phyloP scores from a whole-genome alignment of 2,888 invertebrate species.

The Eupithecia inturbata region DNA sequence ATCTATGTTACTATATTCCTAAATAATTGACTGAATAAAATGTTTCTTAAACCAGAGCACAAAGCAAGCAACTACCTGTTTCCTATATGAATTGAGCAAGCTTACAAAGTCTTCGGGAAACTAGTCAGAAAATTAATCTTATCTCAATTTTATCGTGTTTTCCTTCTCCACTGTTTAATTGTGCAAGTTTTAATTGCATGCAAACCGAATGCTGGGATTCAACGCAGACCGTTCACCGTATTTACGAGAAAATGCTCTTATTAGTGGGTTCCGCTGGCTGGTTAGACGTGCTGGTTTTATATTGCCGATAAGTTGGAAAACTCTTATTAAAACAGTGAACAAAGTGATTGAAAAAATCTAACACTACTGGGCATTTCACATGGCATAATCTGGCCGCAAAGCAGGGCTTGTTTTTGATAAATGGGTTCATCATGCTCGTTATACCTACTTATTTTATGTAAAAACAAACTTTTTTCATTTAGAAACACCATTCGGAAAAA shows the following conservation, averaged over 20 bases:
- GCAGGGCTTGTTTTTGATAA: neutral
- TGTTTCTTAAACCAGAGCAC: neutral
- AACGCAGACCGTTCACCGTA: conserved; percentile 56
- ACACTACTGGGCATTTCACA: neutral
- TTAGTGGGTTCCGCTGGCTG: conserved; percentile 46
- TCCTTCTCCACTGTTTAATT: conserved; percentile 73
- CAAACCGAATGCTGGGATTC: conserved; percentile 66
- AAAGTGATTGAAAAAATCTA: neutral
- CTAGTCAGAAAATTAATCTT: conserved; percentile 78
- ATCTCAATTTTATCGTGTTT: conserved; percentile 77
- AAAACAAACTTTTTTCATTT: too few species aligned
- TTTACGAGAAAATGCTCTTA: conserved; percentile 59
- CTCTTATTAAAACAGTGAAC: neutral
- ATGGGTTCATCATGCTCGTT: too few species aligned
- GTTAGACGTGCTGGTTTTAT: conserved; percentile 5
- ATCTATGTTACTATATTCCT: too few species aligned
- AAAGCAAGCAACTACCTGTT: conserved; percentile 9
- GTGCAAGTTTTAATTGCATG: conserved; percentile 80
- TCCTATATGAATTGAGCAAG: conserved; percentile 26
- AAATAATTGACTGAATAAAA: neutral
- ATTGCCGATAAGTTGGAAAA: neutral
- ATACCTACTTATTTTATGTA: too few species aligned
- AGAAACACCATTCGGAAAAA: neutral
- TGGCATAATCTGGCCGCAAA: neutral
- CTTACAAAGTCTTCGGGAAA: conserved; percentile 63